phyloP scores from a whole-genome alignment of 2,888 invertebrate species.

The Tanytarsus gracilentus region DNA sequence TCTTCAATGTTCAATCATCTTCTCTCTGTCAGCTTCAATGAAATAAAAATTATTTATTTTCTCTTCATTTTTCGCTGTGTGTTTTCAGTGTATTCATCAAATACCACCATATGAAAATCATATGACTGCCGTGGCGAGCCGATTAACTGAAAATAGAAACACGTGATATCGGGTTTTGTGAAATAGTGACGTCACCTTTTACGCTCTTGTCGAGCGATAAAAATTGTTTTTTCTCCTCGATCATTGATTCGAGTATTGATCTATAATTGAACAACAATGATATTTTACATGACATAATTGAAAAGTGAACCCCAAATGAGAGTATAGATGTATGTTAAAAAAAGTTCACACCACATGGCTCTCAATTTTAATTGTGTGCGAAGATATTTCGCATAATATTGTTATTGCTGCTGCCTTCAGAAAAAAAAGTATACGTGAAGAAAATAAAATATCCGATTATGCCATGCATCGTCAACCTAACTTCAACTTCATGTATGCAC shows the following conservation, averaged over 20 bases:
- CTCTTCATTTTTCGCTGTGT: neutral
- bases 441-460: too few species aligned
- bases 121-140: slow-evolving; percentile 17
- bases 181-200: slow-evolving; percentile 8
- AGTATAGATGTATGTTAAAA: neutral
- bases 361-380: slow-evolving; percentile 4
- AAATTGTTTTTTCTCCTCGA: neutral
- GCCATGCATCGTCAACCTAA: too few species aligned
- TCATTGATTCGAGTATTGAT: too few species aligned
- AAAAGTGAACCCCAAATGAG: too few species aligned
- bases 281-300: too few species aligned
- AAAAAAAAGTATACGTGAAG: neutral
- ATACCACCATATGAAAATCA: slow-evolving; percentile 22
- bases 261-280: too few species aligned
- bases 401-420: neutral
- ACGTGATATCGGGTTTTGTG: slow-evolving; percentile 20
- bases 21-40: too few species aligned
- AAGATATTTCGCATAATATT: slow-evolving; percentile 5
- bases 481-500: too few species aligned
- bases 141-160: slow-evolving; percentile 27
- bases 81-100: slow-evolving; percentile 10
- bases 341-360: neutral
- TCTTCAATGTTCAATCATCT: too few species aligned
- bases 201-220: too few species aligned
- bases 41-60: too few species aligned